Percentiles rank a stretch among this genome's conserved stretches.
Conservation (phyloP, 2,797 vertebrate genomes). For the Diglossa cyanea region DNA sequence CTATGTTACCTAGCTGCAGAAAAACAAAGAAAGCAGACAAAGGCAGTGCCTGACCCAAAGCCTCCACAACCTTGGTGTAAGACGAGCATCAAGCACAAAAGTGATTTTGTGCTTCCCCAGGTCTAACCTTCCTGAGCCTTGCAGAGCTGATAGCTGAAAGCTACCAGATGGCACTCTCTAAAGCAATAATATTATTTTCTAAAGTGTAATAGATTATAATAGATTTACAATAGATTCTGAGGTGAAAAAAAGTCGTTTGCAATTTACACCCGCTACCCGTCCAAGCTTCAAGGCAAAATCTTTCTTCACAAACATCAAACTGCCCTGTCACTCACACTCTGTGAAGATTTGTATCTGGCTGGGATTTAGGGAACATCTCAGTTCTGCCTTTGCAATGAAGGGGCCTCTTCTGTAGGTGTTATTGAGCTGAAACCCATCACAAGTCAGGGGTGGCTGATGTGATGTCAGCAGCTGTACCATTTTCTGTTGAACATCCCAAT, state of each 20-base stretch:
- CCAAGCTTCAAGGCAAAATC: not conserved
- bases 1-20: not conserved
- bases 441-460: not conserved
- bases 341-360: not conserved
- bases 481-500: not conserved
- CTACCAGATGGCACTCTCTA: not conserved
- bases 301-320: not conserved
- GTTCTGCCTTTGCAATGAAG: not conserved
- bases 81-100: not conserved
- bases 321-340: not conserved
- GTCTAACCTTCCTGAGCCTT: not conserved
- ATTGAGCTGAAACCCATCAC: not conserved
- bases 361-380: not conserved
- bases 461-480: not conserved
- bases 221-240: not conserved
- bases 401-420: not conserved
- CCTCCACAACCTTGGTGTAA: not conserved
- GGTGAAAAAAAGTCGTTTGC: not conserved
- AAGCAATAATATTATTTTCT: not conserved
- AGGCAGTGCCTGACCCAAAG: not conserved
- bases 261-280: not conserved
- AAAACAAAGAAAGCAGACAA: not conserved
- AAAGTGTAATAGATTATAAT: not conserved
- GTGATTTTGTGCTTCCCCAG: not conserved
- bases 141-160: not conserved